Evolutionary conservation across 2,797 vertebrate genomes (phyloP).

Genomic region (Lophius americanus): DNA sequence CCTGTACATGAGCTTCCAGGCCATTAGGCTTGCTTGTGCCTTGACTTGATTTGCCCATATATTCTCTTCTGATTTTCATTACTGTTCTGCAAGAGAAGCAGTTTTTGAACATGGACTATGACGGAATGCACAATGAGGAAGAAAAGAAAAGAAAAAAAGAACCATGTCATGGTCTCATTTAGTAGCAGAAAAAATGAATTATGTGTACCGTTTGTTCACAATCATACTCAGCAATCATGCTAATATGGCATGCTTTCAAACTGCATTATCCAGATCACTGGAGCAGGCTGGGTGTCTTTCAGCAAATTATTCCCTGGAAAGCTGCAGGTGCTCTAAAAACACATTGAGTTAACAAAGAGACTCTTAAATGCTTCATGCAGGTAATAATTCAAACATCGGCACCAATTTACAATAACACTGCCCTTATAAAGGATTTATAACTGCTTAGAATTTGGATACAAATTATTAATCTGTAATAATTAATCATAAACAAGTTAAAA

Average conservation of each 20-base stretch:
- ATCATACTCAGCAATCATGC: not conserved
- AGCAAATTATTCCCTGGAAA: no score
- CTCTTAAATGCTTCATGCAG: no score
- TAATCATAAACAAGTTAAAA: no score
- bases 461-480: no score
- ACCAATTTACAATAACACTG: no score
- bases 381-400: no score
- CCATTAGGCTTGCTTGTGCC: conserved; percentile 41
- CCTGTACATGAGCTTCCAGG: conserved; percentile 40
- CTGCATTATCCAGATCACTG: not conserved
- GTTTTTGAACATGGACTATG: not conserved
- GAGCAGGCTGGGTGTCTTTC: no score
- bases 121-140: conserved; percentile 18
- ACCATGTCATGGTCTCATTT: no score
- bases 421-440: no score
- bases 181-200: not conserved
- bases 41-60: conserved; percentile 14
- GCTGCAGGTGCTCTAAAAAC: no score
- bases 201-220: not conserved
- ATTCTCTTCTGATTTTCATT: conserved; percentile 26
- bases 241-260: not conserved
- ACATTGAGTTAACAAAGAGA: no score
- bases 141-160: not conserved
- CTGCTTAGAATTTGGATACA: no score
- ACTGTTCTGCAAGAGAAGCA: conserved; percentile 12